phyloP scores from a whole-genome alignment of 2,113 vertebrate species.

The Leptobrachium ailaonicum region DNA sequence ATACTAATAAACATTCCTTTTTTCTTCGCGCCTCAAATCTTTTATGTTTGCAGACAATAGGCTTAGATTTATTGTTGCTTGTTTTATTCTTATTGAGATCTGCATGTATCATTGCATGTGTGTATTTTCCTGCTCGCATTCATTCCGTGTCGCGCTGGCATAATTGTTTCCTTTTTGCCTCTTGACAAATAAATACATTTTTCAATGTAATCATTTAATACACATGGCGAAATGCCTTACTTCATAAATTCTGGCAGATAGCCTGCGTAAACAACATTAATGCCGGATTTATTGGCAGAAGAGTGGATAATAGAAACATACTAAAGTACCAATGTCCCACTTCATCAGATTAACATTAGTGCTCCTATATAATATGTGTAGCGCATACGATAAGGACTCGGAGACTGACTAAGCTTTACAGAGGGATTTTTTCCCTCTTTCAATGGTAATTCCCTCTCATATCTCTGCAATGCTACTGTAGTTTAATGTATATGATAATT shows the following conservation, averaged over 20 bases:
- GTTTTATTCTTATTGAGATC: background rate
- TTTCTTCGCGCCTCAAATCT: no score
- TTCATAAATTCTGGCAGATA: background rate
- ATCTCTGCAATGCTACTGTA: background rate
- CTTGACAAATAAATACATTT: background rate
- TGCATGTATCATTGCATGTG: background rate
- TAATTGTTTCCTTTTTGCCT: background rate
- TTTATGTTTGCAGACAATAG: no score
- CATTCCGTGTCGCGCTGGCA: background rate
- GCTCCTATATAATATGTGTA: background rate
- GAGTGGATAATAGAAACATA: background rate
- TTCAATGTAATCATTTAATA: background rate
- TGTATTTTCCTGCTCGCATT: background rate
- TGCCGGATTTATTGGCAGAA: background rate
- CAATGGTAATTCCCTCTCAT: background rate
- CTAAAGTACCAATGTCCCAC: background rate
- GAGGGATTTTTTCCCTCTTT: background rate
- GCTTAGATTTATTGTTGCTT: background rate
- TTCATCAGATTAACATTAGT: background rate
- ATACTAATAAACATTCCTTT: no score
- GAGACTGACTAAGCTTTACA: background rate
- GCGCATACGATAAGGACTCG: background rate
- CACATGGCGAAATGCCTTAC: background rate
- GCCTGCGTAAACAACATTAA: background rate
- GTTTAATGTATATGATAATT: slow-evolving; percentile 9